Conservation (phyloP, 2,113 vertebrate species). For the Todiramphus chloris region DNA sequence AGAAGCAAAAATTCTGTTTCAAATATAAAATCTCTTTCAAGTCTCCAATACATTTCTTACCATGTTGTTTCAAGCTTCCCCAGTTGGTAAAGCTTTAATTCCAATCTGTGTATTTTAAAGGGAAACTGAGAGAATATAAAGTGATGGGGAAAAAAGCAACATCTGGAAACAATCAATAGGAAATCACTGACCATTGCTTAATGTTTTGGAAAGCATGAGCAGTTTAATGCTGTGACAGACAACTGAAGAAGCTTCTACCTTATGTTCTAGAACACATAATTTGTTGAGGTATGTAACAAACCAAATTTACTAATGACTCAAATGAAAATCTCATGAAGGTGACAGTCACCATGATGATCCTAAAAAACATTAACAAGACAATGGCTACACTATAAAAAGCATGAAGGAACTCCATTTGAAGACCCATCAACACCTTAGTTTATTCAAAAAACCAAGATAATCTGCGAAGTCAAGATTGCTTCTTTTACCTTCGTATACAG, state of each 20-base stretch:
- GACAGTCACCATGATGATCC: neutral
- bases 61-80: neutral
- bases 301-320: neutral
- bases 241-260: neutral
- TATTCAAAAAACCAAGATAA: neutral
- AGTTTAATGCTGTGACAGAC: neutral
- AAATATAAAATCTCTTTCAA: neutral
- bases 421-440: neutral
- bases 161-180: neutral
- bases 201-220: neutral
- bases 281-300: neutral
- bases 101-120: neutral
- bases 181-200: neutral
- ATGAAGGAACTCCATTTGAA: neutral
- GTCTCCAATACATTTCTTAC: neutral
- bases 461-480: neutral
- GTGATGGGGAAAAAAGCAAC: neutral
- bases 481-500: neutral
- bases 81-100: neutral
- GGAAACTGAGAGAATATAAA: neutral
- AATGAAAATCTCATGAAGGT: neutral
- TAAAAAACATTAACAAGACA: neutral
- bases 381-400: neutral
- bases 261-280: neutral
- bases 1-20: neutral